Conservation (phyloP, 2,888 invertebrate genomes). For the Folsomia candida region DNA sequence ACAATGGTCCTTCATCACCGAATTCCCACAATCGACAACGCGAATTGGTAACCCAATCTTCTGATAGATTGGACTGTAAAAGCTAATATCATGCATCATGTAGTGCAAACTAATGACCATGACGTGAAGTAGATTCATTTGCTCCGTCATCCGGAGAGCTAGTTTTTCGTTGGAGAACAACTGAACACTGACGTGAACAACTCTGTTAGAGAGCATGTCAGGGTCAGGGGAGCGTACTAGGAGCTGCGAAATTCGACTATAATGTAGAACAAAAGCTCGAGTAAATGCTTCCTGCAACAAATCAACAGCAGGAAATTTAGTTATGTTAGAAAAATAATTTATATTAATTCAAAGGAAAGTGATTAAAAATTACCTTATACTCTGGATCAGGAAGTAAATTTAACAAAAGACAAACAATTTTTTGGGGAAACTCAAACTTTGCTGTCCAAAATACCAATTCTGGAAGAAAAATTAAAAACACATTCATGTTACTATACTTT, state of each 20-base stretch:
- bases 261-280: constrained; percentile 91
- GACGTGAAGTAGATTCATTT: constrained; percentile 83
- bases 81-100: constrained; percentile 78
- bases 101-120: constrained; percentile 81
- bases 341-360: no score
- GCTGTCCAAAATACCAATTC: constrained; percentile 98
- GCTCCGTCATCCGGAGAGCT: constrained; percentile 85
- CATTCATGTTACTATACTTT: no score
- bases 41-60: constrained; percentile 76
- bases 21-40: constrained; percentile 86
- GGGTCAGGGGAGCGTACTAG: constrained; percentile 81
- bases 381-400: constrained; percentile 93
- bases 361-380: constrained; percentile 78
- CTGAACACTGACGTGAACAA: constrained; percentile 95
- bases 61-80: constrained; percentile 79
- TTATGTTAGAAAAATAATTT: no score
- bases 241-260: constrained; percentile 89
- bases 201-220: constrained; percentile 88
- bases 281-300: constrained; percentile 80
- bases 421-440: constrained; percentile 95
- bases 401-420: constrained; percentile 87
- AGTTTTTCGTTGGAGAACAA: constrained; percentile 91
- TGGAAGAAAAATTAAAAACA: no score
- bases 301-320: constrained; percentile 12
- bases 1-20: constrained; percentile 95